Conservation (phyloP, 2,113 vertebrate species). For the Petromus typicus region DNA sequence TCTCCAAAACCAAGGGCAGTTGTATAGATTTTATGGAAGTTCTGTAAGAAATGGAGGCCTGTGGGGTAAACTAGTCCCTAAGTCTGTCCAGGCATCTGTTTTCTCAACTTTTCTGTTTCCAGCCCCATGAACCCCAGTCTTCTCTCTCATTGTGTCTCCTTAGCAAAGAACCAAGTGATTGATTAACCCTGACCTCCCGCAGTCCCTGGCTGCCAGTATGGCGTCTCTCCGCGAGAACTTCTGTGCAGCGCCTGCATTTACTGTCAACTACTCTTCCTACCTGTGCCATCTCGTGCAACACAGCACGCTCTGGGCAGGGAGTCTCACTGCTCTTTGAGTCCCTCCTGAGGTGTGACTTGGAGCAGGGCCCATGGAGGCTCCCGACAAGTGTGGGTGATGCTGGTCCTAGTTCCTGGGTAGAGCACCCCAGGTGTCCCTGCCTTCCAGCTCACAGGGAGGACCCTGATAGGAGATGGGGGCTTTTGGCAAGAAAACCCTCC, state of each 20-base stretch:
- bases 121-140: neutral
- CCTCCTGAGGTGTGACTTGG: neutral
- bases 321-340: neutral
- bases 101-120: neutral
- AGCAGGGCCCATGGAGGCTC: neutral
- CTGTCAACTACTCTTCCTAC: neutral
- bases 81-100: neutral
- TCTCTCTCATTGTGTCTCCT: neutral
- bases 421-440: neutral
- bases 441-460: neutral
- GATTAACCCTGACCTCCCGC: neutral
- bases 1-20: neutral
- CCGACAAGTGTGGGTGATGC: neutral
- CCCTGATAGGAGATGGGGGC: neutral
- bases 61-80: neutral
- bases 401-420: neutral
- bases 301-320: neutral
- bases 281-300: neutral
- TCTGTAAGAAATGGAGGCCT: neutral
- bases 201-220: neutral
- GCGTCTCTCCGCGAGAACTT: rapidly evolving
- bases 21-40: neutral
- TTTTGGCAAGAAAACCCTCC: neutral
- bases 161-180: neutral
- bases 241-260: neutral